Evolutionary conservation across 1,140 invertebrate genomes (phyloP), one percentile per base, ranked within the genome.

Genomic region (Cylas formicarius): DNA sequence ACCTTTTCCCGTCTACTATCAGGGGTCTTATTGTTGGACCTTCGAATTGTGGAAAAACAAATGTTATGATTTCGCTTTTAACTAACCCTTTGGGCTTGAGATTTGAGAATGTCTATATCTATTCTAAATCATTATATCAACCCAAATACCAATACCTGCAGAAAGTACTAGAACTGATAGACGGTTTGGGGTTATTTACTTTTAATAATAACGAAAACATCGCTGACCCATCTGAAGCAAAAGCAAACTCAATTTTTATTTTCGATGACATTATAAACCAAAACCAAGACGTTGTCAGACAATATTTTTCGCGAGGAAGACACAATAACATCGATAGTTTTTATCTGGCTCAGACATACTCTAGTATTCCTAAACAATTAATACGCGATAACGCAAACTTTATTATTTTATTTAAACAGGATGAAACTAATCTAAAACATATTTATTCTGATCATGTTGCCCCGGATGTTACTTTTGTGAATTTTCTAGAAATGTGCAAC

Each of bases 391-490:
- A 63, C 60, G 38, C 52, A 4, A 67, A 66, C 53, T 48, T 66
- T 20, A 22, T 65, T 7, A 41, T 62, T 4, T 19, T 63, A 14
- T 67, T 62, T 51, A 58, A 56, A 48, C 61, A 66, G 52, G 61
- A 66, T 60, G 57, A 62, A 33, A 48, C 52, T 11, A 67, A 67
- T 56, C 49, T 65, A 20, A 56, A 55, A 44, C 65, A 67, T 52
- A 55, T 65, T 37, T 65, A 60, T 40, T 43, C 55, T 11, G 57
- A 67, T 32, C 61, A 67, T 55, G 53, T 65, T 10, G 53, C 53
- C 37, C 48, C 53, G 8, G 58, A 65, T 50, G 60, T 68, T 36
- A 22, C 31, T 2, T 65, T 45, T 53, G 22, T 45, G 11, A 6
- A 54, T 37, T 66, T 65, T 45, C 48, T 53, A 51, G 13, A 56